Percentiles rank a stretch among this genome's conserved stretches.
Evolutionary conservation across 2,888 invertebrate species (phyloP).

Genomic region (Eupithecia insigniata): DNA sequence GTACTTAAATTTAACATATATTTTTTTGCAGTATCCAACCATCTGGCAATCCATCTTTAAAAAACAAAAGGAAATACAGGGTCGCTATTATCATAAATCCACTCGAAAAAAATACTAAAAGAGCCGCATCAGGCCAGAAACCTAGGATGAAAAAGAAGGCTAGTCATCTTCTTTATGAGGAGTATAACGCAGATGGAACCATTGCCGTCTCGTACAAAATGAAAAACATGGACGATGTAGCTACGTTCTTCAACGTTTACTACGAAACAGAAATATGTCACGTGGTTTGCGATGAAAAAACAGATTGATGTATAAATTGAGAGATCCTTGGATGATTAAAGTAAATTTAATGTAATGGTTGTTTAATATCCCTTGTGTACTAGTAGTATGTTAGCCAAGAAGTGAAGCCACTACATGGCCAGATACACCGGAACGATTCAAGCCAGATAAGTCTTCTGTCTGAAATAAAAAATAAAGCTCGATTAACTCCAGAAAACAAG

Average conservation of each 20-base stretch:
- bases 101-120: not conserved
- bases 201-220: constrained; percentile 52
- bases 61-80: not conserved
- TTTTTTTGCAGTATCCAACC: not conserved
- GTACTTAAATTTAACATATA: not conserved
- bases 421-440: constrained; percentile 35
- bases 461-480: constrained; percentile 19
- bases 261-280: constrained; percentile 60
- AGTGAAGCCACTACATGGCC: constrained; percentile 55
- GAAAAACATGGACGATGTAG: constrained; percentile 61
- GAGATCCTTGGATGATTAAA: not conserved
- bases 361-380: not conserved
- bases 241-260: constrained; percentile 55
- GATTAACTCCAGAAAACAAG: not conserved
- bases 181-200: constrained; percentile 52
- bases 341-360: not conserved
- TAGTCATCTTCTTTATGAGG: constrained; percentile 57
- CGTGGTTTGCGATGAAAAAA: constrained; percentile 42
- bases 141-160: constrained; percentile 22
- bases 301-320: constrained; percentile 26
- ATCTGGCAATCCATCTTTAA: not conserved
- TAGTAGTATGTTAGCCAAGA: constrained; percentile 47
- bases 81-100: not conserved
- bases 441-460: constrained; percentile 28
- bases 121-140: not conserved